Percentiles rank a stretch among this genome's conserved stretches.
Evolutionary conservation across 2,113 vertebrate genomes (phyloP).

Genomic region (Spermophilus dauricus): DNA sequence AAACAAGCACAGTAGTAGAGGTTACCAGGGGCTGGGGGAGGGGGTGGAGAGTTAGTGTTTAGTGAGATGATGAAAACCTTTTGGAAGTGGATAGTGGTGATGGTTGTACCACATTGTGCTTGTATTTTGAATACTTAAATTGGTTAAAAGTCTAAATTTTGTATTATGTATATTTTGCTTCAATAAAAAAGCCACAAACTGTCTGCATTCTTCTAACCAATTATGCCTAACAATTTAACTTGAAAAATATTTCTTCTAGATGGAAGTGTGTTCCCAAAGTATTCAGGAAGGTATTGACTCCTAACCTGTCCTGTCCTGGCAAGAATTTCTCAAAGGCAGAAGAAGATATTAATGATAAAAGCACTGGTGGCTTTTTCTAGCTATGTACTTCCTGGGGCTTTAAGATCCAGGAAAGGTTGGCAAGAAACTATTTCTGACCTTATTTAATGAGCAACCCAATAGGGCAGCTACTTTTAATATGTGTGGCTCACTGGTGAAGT

Average conservation of each 20-base stretch:
- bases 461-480: background rate
- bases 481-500: background rate
- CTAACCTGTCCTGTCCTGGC: background rate
- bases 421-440: conserved; percentile 17
- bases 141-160: background rate
- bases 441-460: background rate
- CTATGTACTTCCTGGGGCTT: background rate
- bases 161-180: background rate
- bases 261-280: background rate
- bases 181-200: background rate
- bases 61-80: background rate
- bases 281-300: background rate
- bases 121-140: background rate
- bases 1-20: background rate
- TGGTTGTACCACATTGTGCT: background rate
- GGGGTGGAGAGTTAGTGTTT: background rate
- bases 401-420: conserved; percentile 26
- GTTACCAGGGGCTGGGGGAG: background rate
- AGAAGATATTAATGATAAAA: background rate
- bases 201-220: background rate
- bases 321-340: background rate
- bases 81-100: background rate
- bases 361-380: conserved; percentile 6
- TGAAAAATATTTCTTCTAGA: background rate
- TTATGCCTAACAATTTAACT: background rate